Evolutionary conservation across 1,140 invertebrate genomes (phyloP).

Genomic region (Drosophila busckii): DNA sequence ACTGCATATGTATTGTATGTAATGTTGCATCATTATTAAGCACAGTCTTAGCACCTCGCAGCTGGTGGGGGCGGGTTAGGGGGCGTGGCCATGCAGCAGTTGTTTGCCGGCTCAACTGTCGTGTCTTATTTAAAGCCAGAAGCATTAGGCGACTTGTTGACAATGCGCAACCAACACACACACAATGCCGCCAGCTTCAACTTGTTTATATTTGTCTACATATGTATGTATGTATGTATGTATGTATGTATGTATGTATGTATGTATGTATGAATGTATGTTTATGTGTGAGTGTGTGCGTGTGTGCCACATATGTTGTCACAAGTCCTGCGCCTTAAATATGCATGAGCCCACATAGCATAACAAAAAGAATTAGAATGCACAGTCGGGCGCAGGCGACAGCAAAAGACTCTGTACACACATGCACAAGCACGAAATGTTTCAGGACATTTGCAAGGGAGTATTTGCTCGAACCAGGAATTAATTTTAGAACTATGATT

Average conservation of each 20-base stretch:
- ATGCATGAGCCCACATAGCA: constrained; percentile 5
- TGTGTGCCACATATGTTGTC: constrained; percentile 10
- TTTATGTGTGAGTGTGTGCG: background rate
- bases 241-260: too few relatives aligned
- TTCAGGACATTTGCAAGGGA: too few relatives aligned
- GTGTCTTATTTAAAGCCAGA: constrained; percentile 46
- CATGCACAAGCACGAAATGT: too few relatives aligned
- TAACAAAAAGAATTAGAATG: background rate
- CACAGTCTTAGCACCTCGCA: constrained; percentile 48
- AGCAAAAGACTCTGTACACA: too few relatives aligned
- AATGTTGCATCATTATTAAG: constrained; percentile 61
- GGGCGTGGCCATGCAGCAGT: too few relatives aligned
- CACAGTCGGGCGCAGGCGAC: too few relatives aligned
- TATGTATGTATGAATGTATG: too few relatives aligned
- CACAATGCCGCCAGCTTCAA: constrained; percentile 15
- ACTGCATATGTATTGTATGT: constrained; percentile 67
- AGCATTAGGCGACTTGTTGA: constrained; percentile 51
- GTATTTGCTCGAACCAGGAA: too few relatives aligned
- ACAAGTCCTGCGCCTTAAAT: constrained; percentile 27
- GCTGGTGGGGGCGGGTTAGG: background rate
- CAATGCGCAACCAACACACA: constrained; percentile 20
- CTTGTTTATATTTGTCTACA: too few relatives aligned
- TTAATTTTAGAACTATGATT: too few relatives aligned
- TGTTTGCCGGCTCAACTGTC: too few relatives aligned
- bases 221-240: too few relatives aligned